Evolutionary conservation across 2,113 vertebrate genomes (phyloP).

Genomic region (Noctilio leporinus): DNA sequence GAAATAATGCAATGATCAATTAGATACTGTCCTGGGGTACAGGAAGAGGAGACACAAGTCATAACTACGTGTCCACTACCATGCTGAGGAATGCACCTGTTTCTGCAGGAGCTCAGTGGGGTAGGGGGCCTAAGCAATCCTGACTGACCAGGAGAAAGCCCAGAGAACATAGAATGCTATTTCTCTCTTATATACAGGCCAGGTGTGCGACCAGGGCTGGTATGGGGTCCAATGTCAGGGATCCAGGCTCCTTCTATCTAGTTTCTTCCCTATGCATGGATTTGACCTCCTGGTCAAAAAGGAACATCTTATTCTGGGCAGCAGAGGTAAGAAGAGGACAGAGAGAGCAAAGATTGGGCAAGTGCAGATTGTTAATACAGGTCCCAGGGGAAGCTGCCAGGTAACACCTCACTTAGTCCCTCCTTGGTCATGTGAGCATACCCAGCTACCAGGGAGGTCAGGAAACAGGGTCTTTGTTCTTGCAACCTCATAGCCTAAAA

Average conservation of each 20-base stretch:
- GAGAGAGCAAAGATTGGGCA: not conserved
- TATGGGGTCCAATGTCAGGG: not conserved
- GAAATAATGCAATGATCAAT: not conserved
- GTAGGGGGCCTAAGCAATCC: not conserved
- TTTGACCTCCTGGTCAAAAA: not conserved
- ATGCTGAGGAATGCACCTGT: not conserved
- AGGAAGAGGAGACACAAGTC: not conserved
- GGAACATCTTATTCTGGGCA: not conserved
- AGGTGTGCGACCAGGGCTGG: not conserved
- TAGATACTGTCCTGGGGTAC: not conserved
- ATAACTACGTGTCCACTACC: not conserved
- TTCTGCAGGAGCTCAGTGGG: not conserved
- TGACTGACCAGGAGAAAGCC: not conserved
- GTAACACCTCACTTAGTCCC: not conserved
- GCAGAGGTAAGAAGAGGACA: not conserved
- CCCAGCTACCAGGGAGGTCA: not conserved
- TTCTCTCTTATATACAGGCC: not conserved
- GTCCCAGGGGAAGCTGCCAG: not conserved
- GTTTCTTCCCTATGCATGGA: not conserved
- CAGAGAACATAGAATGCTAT: not conserved
- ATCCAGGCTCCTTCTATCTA: not conserved
- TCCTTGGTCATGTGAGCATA: not conserved
- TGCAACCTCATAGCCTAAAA: not conserved
- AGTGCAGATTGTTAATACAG: not conserved
- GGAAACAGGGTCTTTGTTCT: not conserved